These are phyloP conservation scores for Antheraea assamensis DNA, from an alignment of 2,888 invertebrate genomes.

Conservation along the genomic window DNA sequence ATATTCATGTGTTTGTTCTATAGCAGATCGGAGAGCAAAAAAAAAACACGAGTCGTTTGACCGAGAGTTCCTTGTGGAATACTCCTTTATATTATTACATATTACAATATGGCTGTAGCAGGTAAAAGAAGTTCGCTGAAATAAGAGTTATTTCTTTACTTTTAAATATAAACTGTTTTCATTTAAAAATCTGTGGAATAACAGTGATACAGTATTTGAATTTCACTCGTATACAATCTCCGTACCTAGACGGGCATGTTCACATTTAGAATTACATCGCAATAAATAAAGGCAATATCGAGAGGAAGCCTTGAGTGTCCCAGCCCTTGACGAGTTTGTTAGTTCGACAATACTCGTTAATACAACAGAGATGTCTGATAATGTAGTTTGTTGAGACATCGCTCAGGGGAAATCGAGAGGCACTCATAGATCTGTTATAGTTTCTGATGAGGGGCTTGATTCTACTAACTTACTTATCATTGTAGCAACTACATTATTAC, in stretches of 20 bases:
- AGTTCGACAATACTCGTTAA: slow-evolving; percentile 18
- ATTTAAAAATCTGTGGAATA: too few species aligned
- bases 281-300: not conserved
- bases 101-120: too few species aligned
- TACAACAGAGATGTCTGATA: slow-evolving; percentile 16
- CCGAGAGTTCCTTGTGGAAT: too few species aligned
- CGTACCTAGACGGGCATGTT: not conserved
- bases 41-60: too few species aligned
- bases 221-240: too few species aligned
- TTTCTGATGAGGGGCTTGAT: not conserved
- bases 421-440: not conserved
- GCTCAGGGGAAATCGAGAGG: not conserved
- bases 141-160: too few species aligned
- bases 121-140: too few species aligned
- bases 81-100: too few species aligned
- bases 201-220: too few species aligned
- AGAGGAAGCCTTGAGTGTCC: not conserved
- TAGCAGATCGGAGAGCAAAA: too few species aligned
- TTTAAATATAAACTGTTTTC: too few species aligned
- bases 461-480: not conserved
- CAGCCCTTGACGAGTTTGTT: slow-evolving; percentile 13
- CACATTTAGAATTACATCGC: not conserved
- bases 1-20: too few species aligned
- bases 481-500: not conserved
- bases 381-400: slow-evolving; percentile 9